Evolutionary conservation across 2,113 vertebrate species (phyloP).

Genomic region (Myotis yumanensis): DNA sequence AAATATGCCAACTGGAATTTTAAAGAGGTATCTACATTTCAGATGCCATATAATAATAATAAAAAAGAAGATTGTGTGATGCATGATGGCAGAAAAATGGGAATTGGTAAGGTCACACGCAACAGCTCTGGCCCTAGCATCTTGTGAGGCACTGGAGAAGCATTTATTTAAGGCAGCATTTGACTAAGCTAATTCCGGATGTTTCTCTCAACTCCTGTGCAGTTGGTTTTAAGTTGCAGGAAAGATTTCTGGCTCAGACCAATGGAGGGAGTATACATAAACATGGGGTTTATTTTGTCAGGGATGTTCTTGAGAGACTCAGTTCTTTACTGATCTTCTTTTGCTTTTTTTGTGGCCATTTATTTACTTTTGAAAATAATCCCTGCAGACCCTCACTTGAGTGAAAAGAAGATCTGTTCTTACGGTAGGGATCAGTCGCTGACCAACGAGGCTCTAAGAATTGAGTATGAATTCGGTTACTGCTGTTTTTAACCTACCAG

Average conservation of each 20-base stretch:
- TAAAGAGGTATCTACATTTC: background rate
- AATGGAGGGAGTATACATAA: constrained; percentile 49
- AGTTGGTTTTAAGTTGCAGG: constrained; percentile 72
- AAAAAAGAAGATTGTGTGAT: background rate
- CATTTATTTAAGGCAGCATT: constrained; percentile 71
- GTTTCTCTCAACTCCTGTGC: constrained; percentile 67
- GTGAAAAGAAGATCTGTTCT: constrained; percentile 63
- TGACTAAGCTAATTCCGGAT: constrained; percentile 72
- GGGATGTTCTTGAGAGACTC: constrained; percentile 68
- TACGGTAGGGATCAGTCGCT: background rate
- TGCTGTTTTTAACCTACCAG: constrained; percentile 31
- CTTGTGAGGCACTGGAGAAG: background rate
- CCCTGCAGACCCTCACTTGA: constrained; percentile 52
- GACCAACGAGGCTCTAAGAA: constrained; percentile 31
- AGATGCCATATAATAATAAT: background rate
- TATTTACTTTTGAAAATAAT: constrained; percentile 73
- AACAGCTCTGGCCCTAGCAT: background rate
- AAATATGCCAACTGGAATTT: background rate
- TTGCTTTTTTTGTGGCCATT: constrained; percentile 33
- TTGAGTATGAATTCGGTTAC: background rate
- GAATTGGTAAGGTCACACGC: background rate
- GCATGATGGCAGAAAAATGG: background rate
- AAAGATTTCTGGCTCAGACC: constrained; percentile 61
- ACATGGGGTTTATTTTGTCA: constrained; percentile 73
- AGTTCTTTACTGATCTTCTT: constrained; percentile 50